phyloP scores from a whole-genome alignment of 2,113 vertebrate species.

The Crotophaga sulcirostris region DNA sequence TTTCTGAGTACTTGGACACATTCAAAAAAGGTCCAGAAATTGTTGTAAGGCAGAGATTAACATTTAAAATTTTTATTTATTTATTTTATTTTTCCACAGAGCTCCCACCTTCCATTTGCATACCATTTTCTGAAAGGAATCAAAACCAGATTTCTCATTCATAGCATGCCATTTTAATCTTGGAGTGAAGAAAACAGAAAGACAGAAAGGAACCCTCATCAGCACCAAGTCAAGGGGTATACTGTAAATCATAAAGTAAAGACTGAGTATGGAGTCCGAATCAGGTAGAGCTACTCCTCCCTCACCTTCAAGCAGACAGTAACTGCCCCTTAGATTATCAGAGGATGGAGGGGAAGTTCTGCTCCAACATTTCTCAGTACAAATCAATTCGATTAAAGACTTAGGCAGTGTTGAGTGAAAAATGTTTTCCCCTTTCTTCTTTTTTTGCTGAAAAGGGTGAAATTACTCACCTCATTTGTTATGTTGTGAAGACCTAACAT shows the following conservation, averaged over 20 bases:
- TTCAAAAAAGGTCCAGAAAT: not conserved
- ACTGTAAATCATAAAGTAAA: not conserved
- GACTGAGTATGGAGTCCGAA: not conserved
- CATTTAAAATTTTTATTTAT: not conserved
- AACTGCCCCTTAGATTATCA: not conserved
- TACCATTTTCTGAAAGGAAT: not conserved
- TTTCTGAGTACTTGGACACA: not conserved
- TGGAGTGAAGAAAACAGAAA: not conserved
- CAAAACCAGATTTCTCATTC: not conserved
- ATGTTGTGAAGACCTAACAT: not conserved
- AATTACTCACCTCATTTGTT: not conserved
- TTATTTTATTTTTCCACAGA: not conserved
- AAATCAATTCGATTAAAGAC: not conserved
- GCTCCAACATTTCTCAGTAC: not conserved
- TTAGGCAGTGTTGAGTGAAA: not conserved
- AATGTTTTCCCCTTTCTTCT: not conserved
- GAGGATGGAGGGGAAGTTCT: not conserved
- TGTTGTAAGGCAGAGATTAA: not conserved
- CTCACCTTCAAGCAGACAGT: not conserved
- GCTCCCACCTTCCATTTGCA: not conserved
- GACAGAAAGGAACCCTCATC: not conserved
- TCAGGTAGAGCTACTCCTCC: not conserved
- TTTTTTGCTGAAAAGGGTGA: not conserved
- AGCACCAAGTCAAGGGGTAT: not conserved
- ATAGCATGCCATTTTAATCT: not conserved